Percentiles rank a stretch among this genome's conserved stretches.
Evolutionary conservation across 2,797 vertebrate genomes (phyloP).

Genomic region (Sphenodon punctatus): DNA sequence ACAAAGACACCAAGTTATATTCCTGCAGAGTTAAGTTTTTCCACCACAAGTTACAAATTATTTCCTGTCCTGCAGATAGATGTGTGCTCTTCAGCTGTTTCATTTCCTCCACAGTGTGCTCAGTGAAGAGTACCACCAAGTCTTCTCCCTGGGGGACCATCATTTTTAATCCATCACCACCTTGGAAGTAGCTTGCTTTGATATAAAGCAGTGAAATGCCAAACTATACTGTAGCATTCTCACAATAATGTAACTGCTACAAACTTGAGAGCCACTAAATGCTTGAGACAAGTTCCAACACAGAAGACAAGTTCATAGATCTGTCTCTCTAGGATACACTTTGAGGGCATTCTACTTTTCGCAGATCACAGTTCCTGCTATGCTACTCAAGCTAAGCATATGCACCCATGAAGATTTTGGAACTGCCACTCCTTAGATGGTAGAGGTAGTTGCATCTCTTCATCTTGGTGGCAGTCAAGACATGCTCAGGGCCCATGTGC

Average conservation of each 20-base stretch:
- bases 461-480: neutral
- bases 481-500: too few relatives aligned
- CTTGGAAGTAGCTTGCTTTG: neutral
- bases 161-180: neutral
- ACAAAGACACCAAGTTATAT: neutral
- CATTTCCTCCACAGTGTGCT: neutral
- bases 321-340: too few relatives aligned
- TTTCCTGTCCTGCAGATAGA: neutral
- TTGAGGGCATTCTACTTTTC: neutral
- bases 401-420: neutral
- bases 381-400: neutral
- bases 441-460: neutral
- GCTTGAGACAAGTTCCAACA: neutral
- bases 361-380: neutral
- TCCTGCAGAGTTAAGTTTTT: slow-evolving; percentile 20
- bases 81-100: neutral
- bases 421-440: fast-evolving
- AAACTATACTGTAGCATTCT: fast-evolving
- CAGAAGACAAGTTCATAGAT: neutral
- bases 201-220: neutral
- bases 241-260: neutral
- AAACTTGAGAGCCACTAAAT: neutral
- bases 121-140: neutral
- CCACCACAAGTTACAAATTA: slow-evolving; percentile 13
- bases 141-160: fast-evolving